phyloP scores from a whole-genome alignment of 2,888 invertebrate species.

The Euclidia mi region DNA sequence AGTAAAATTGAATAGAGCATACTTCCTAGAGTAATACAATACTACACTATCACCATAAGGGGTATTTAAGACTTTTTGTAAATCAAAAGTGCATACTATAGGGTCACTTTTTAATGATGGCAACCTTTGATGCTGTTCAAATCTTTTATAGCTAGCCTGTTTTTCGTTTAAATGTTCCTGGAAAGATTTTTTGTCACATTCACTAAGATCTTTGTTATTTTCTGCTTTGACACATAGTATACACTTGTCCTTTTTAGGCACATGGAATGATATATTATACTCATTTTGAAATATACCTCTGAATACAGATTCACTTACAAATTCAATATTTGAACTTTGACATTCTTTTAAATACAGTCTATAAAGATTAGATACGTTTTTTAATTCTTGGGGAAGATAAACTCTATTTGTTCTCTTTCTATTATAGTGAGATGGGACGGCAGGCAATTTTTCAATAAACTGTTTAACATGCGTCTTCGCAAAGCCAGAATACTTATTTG shows the following conservation, averaged over 20 bases:
- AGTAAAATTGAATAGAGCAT: conserved; percentile 57
- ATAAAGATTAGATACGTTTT: no score
- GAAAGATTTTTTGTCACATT: conserved; percentile 9
- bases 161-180: conserved; percentile 9
- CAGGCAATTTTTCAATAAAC: no score
- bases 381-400: no score
- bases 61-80: conserved; percentile 55
- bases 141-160: conserved; percentile 7
- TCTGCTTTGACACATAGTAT: conserved; percentile 11
- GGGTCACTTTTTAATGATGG: conserved; percentile 4
- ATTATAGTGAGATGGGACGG: conserved; percentile 25
- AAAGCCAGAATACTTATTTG: neutral
- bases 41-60: conserved; percentile 38
- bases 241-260: no score
- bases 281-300: conserved; percentile 14
- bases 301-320: conserved; percentile 13
- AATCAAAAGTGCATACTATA: conserved; percentile 32
- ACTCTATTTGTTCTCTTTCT: conserved; percentile 9
- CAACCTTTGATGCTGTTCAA: conserved; percentile 7
- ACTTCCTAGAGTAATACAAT: conserved; percentile 52
- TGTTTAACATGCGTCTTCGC: conserved; percentile 11
- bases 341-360: conserved; percentile 25
- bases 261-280: conserved; percentile 20
- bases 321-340: conserved; percentile 6
- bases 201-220: conserved; percentile 9